Evolutionary conservation across 2,113 vertebrate species (phyloP).

Genomic region (Diglossa brunneiventris): DNA sequence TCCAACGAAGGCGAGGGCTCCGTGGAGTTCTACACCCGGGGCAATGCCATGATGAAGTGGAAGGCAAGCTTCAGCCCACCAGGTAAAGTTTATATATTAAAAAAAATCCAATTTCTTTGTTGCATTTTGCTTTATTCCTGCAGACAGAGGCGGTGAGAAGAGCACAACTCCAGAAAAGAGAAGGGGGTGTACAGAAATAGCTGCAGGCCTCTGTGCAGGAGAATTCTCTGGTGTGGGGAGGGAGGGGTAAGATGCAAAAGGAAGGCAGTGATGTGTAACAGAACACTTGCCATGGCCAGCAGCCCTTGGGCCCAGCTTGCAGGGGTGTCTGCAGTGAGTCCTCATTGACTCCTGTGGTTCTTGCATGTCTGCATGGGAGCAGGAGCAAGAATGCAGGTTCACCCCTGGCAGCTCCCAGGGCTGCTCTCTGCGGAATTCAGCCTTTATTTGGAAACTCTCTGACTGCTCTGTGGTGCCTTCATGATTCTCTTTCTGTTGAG

Average conservation of each 20-base stretch:
- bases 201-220: not conserved
- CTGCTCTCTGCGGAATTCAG: not conserved
- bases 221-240: not conserved
- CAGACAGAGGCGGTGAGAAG: not conserved
- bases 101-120: not conserved
- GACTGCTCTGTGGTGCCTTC: not conserved
- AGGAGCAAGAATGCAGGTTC: not conserved
- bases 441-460: not conserved
- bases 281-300: not conserved
- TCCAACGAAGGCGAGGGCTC: slow-evolving; percentile 80
- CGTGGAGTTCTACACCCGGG: slow-evolving; percentile 86
- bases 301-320: not conserved
- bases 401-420: not conserved
- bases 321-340: not conserved
- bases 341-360: not conserved
- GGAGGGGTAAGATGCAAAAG: not conserved
- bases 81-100: slow-evolving; percentile 64
- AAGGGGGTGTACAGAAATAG: not conserved
- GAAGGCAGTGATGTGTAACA: not conserved
- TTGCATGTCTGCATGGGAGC: not conserved
- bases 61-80: slow-evolving; percentile 84
- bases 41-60: slow-evolving; percentile 83
- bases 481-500: not conserved
- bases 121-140: not conserved
- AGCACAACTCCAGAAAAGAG: not conserved